Evolutionary conservation across 2,113 vertebrate species (phyloP).

Genomic region (Leucopsar rothschildi): DNA sequence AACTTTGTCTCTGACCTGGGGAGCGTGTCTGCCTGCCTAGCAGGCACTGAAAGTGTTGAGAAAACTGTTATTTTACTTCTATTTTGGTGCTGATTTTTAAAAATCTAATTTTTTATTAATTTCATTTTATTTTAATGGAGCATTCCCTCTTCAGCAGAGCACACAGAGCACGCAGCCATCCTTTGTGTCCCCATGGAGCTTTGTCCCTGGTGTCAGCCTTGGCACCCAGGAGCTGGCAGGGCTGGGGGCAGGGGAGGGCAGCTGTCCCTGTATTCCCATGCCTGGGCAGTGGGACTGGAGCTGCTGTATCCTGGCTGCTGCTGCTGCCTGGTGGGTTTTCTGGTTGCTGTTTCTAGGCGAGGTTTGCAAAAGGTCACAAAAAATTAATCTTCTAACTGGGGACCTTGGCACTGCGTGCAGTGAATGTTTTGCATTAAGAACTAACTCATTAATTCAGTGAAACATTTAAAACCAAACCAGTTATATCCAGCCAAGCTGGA

Average conservation of each 20-base stretch:
- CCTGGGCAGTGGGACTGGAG: neutral
- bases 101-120: neutral
- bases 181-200: neutral
- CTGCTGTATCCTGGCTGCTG: neutral
- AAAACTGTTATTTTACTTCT: slow-evolving; percentile 46
- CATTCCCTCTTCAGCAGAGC: neutral
- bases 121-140: neutral
- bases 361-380: slow-evolving; percentile 52
- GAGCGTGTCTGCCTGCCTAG: slow-evolving; percentile 40
- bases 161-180: neutral
- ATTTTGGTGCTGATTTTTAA: neutral
- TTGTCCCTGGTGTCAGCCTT: accelerated
- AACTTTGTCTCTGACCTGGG: slow-evolving; percentile 41
- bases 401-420: neutral
- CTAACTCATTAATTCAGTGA: slow-evolving; percentile 65
- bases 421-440: slow-evolving; percentile 66
- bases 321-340: slow-evolving; percentile 16
- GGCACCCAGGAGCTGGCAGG: neutral
- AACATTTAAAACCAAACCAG: slow-evolving; percentile 64
- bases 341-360: slow-evolving; percentile 28
- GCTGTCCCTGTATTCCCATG: accelerated
- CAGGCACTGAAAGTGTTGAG: slow-evolving; percentile 27
- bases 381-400: slow-evolving; percentile 63
- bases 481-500: slow-evolving; percentile 49
- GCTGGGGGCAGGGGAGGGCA: neutral